Conservation (phyloP, 2,113 vertebrate species). For the Thermophis baileyi region DNA sequence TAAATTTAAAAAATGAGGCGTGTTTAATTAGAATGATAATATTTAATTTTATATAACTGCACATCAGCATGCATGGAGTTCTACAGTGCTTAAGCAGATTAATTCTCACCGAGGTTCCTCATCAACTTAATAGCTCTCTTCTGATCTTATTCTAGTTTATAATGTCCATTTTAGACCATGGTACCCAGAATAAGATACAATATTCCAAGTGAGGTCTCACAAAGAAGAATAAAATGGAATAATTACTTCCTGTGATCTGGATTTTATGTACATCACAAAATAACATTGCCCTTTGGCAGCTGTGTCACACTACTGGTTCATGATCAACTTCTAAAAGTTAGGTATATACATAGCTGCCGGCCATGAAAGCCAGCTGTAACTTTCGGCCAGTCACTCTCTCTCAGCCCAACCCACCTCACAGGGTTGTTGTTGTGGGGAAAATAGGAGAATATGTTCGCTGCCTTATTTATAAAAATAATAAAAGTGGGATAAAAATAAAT, state of each 20-base stretch:
- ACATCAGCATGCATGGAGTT: no score
- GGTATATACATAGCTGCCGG: neutral
- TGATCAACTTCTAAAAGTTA: neutral
- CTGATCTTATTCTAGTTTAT: neutral
- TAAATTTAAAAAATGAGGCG: neutral
- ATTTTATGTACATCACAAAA: neutral
- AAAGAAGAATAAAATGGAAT: neutral
- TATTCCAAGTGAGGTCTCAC: neutral
- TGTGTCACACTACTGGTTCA: neutral
- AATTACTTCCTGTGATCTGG: neutral
- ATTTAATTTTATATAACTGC: neutral
- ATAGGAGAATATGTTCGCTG: neutral
- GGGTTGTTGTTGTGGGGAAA: neutral
- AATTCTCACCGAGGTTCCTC: neutral
- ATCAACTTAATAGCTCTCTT: neutral
- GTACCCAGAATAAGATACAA: neutral
- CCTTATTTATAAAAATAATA: neutral
- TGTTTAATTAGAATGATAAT: neutral
- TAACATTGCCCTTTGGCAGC: neutral
- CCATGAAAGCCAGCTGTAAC: neutral
- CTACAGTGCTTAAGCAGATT: neutral
- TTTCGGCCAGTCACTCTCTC: neutral
- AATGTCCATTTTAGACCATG: neutral
- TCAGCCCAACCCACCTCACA: neutral
- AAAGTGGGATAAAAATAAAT: neutral